Evolutionary conservation across 2,113 vertebrate species (phyloP), one percentile per base, ranked within the genome.

Genomic region (Pterophyllum scalare): DNA sequence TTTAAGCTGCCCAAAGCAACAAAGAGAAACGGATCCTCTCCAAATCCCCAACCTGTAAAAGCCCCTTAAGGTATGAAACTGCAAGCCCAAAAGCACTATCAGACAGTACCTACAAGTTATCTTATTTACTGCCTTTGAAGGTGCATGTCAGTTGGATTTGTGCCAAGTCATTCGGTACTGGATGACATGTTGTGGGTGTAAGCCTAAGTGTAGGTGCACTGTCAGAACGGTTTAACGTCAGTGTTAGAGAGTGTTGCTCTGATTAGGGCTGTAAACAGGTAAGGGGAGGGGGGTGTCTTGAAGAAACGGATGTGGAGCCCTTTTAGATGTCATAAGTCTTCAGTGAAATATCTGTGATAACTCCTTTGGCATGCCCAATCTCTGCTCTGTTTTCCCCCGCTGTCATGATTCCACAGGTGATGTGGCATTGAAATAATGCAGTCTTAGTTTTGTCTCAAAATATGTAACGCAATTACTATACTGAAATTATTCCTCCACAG

Each of bases 121-220:
- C 62, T 83, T 86, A 78, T 88, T 76, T 78, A 79, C 83, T 85
- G 22, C 77, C 78, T 87, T 84, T 88, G 77, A 89, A 87, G 83
- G 83, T 80, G 67, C 58, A 57, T 80, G 87, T 92, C 88, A 86
- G 81, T 75, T 88, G 87, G 80, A 88, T 89, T 90, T 84, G 87
- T 82, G 82, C 82, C 80, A 40, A 85, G 82, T 89, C 89, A 81
- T 83, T 90, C 62, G 46, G 76, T 56, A 15, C 14, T 31, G 57
- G 79, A 52, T 92, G 92, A 93, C 92, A 89, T 40, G 84, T 65
- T 86, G 91, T 92, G 84, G 92, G 88, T 24, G 84, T 91, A 84
- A 89, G 80, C 83, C 75, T 59, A 10, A 62, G 84, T 87, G 91
- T 88, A 85, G 93, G 88, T 85, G 88, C 54, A 60, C 91, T 91